A percentile compares a stretch with the other conserved stretches of the same genome.
Conservation (phyloP, 1,140 invertebrate species). For the Heliothis virescens region DNA sequence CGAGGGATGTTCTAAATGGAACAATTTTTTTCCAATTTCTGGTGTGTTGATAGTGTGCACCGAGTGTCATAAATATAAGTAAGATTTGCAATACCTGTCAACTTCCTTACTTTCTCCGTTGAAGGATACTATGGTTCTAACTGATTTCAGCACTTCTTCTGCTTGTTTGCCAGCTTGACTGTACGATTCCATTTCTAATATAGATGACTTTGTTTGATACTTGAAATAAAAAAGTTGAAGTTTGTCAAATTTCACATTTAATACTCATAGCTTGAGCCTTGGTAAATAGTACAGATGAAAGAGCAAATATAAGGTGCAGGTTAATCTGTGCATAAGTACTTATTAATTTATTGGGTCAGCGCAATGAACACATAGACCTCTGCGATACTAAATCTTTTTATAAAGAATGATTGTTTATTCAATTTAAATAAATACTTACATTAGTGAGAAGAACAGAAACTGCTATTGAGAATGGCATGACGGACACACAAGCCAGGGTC, state of each 20-base stretch:
- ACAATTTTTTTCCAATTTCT: too few relatives aligned
- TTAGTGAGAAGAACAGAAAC: slow-evolving; percentile 77
- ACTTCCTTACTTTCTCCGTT: slow-evolving; percentile 92
- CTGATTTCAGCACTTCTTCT: slow-evolving; percentile 92
- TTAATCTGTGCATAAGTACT: too few relatives aligned
- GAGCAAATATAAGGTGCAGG: too few relatives aligned
- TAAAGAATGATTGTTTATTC: too few relatives aligned
- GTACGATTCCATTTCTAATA: slow-evolving; percentile 91
- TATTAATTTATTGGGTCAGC: too few relatives aligned
- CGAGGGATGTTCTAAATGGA: too few relatives aligned
- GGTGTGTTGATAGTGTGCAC: too few relatives aligned
- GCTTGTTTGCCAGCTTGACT: slow-evolving; percentile 92
- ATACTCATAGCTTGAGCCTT: too few relatives aligned
- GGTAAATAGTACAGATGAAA: too few relatives aligned
- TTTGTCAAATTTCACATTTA: neutral
- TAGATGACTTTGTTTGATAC: slow-evolving; percentile 89
- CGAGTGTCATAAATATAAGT: too few relatives aligned
- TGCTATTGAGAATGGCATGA: slow-evolving; percentile 80
- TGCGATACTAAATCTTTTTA: too few relatives aligned
- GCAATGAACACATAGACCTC: too few relatives aligned
- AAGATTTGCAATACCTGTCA: slow-evolving; percentile 86
- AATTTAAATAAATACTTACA: slow-evolving; percentile 62
- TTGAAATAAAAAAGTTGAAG: slow-evolving; percentile 59
- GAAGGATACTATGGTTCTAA: slow-evolving; percentile 93
- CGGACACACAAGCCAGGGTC: slow-evolving; percentile 90